These are phyloP conservation scores for Prionailurus viverrinus DNA, from an alignment of 2,113 vertebrate species.

Conservation along the genomic window DNA sequence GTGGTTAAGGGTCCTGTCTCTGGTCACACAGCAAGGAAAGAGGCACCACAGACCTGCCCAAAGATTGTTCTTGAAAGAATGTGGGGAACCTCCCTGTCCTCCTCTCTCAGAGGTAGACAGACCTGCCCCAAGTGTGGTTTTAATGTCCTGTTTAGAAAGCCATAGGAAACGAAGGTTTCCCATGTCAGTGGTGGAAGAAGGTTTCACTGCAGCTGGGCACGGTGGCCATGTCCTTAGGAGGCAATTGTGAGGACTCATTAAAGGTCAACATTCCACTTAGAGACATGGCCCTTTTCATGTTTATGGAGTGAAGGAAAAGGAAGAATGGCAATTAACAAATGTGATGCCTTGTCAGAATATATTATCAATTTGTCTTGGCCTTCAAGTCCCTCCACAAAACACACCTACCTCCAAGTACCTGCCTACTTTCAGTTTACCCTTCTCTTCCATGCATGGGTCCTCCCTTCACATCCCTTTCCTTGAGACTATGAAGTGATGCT, in stretches of 20 bases:
- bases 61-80: background rate
- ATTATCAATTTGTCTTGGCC: background rate
- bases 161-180: background rate
- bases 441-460: background rate
- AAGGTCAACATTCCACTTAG: background rate
- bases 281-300: background rate
- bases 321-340: background rate
- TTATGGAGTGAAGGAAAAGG: background rate
- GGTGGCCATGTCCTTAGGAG: background rate
- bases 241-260: background rate
- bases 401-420: background rate
- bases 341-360: background rate
- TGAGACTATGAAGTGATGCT: fast-evolving
- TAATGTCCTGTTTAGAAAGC: background rate
- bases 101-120: background rate
- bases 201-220: background rate
- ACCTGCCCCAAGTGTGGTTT: background rate
- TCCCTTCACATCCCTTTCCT: background rate
- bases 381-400: background rate
- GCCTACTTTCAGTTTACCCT: background rate
- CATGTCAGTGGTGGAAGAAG: background rate
- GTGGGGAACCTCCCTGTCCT: background rate
- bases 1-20: background rate
- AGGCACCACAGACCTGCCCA: background rate
- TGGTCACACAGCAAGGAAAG: background rate